Evolutionary conservation across 2,797 vertebrate species (phyloP), one percentile per base, ranked within the genome.

Genomic region (Gadopsis marmoratus): DNA sequence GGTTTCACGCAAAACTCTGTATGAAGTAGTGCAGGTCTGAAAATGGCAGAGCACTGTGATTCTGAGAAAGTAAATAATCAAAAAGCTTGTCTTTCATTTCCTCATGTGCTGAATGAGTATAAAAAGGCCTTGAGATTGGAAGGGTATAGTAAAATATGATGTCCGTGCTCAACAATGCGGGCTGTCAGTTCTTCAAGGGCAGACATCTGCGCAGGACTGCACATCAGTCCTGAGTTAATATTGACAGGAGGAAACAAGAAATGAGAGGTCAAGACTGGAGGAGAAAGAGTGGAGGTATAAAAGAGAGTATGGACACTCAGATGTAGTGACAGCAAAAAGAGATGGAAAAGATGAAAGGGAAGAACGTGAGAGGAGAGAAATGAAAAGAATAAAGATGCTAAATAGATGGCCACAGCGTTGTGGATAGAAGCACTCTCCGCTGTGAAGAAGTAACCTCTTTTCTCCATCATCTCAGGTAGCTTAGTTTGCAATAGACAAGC

Each of bases 191-290:
- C 74, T 87, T 83, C 76, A 88, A 87, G 85, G 86, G 56, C 89
- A 91, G 74, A 86, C 72, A 65, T 72, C 23, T 61, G 77, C 21
- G 13, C 81, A 68, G 65, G 71, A 88, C 29, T 37, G 56, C 58
- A 82, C 69, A 75, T 83, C 63, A 55, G 79, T 77, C 64, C 68
- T 84, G 81, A 82, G 88, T 89, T 87, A 87, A 86, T 91, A 92
- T 89, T 92, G 91, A 92, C 88, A 88, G 76, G 76, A 78, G 63
- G 81, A 79, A 81, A 80, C 62, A 80, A 82, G 77, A 82, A 86
- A 84, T 75, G 50, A 81, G 78, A 87, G 76, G 85, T 90, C 71
- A 74, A 73, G 71, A 73, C 8, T 9, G 65, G 58, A 70, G 19
- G 73, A 74, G 70, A 56, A 70, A n/a, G 54, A 70, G 53, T 5